These are phyloP conservation scores for Mythimna albipuncta DNA, from an alignment of 2,888 invertebrate genomes.

Conservation along the genomic window DNA sequence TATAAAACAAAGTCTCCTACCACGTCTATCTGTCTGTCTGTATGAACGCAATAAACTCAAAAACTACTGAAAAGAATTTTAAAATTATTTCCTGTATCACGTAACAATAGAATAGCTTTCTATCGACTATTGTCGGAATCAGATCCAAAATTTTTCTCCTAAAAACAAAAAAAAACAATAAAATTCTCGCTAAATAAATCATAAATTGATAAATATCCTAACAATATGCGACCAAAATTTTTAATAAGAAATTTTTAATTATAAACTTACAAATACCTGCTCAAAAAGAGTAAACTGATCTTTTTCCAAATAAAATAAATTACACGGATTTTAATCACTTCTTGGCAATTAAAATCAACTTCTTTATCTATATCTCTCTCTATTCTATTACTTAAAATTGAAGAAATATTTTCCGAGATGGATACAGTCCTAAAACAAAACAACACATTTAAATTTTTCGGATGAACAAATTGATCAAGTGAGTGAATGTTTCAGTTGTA, in stretches of 20 bases:
- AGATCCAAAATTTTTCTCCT: neutral
- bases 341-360: conserved; percentile 1
- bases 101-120: neutral
- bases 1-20: too few relatives aligned
- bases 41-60: too few relatives aligned
- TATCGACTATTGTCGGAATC: neutral
- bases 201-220: too few relatives aligned
- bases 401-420: conserved; percentile 1
- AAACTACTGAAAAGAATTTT: too few relatives aligned
- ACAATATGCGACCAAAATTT: too few relatives aligned
- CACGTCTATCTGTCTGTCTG: too few relatives aligned
- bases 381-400: neutral
- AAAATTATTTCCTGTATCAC: neutral
- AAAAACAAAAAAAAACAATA: neutral
- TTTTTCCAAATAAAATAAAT: neutral
- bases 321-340: conserved; percentile 11
- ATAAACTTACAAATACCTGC: neutral
- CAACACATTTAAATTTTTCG: conserved; percentile 32
- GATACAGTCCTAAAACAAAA: conserved; percentile 22
- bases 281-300: neutral
- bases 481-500: conserved; percentile 34
- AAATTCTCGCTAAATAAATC: too few relatives aligned
- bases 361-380: neutral
- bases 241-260: too few relatives aligned
- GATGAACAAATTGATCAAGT: conserved; percentile 28